phyloP scores from a whole-genome alignment of 2,113 vertebrate genomes.

The Herpailurus yagouaroundi region DNA sequence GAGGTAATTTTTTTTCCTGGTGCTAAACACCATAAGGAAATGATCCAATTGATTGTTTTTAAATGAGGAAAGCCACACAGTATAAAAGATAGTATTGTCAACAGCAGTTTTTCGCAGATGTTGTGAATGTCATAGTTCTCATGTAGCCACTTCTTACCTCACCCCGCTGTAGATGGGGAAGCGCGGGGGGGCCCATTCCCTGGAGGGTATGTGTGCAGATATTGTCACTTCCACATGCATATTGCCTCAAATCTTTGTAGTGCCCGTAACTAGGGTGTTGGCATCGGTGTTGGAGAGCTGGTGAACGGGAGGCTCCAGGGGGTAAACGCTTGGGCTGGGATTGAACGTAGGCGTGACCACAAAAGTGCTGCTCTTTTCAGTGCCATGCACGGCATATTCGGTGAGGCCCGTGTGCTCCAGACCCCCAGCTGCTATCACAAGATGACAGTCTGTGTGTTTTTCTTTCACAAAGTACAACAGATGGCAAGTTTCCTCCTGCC shows the following conservation, averaged over 20 bases:
- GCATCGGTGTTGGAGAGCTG: background rate
- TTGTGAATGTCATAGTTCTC: background rate
- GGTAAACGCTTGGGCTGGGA: background rate
- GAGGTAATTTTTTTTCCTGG: background rate
- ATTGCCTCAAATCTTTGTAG: background rate
- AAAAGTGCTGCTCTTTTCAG: background rate
- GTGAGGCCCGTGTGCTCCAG: background rate
- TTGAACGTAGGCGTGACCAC: no score
- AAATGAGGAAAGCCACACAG: background rate
- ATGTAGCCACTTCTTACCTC: background rate
- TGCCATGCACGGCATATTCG: background rate
- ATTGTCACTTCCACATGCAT: background rate
- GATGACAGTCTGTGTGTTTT: background rate
- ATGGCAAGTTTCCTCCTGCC: slow-evolving; percentile 83
- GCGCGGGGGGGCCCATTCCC: background rate
- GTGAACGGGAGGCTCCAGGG: background rate
- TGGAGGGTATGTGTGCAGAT: no score
- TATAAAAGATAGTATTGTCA: background rate
- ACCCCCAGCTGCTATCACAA: background rate
- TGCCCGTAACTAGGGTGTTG: no score
- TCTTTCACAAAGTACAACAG: slow-evolving; percentile 80
- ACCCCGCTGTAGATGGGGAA: background rate
- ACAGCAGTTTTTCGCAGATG: background rate
- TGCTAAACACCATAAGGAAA: slow-evolving; percentile 19
- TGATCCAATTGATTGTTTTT: background rate